A percentile compares a stretch with the other conserved stretches of the same genome.
These are phyloP conservation scores for Achroia grisella DNA, from an alignment of 1,140 invertebrate species.

Conservation along the genomic window DNA sequence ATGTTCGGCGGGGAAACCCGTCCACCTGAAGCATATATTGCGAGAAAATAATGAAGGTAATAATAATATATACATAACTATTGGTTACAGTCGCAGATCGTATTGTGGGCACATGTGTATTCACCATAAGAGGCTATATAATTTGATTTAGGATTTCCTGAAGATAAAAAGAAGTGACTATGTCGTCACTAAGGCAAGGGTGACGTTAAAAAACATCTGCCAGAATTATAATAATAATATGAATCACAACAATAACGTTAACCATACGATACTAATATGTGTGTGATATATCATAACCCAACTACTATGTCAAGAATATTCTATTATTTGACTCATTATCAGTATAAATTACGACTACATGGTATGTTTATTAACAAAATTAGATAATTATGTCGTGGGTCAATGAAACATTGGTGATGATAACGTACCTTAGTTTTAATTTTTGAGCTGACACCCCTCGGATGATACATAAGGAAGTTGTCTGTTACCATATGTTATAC, in stretches of 20 bases:
- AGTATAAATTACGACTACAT: not conserved
- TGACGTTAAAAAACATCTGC: too few relatives aligned
- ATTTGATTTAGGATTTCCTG: not conserved
- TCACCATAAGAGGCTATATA: too few relatives aligned
- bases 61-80: too few relatives aligned
- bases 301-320: not conserved
- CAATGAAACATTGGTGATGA: too few relatives aligned
- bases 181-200: too few relatives aligned
- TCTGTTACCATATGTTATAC: too few relatives aligned
- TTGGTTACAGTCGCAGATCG: too few relatives aligned
- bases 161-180: too few relatives aligned
- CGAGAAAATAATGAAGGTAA: too few relatives aligned
- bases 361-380: not conserved
- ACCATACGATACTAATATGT: not conserved
- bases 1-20: too few relatives aligned
- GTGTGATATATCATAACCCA: not conserved
- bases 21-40: too few relatives aligned
- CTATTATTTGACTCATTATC: not conserved
- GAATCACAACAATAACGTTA: not conserved
- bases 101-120: too few relatives aligned
- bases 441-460: constrained; percentile 65
- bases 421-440: constrained; percentile 62
- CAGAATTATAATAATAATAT: not conserved
- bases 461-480: constrained; percentile 83
- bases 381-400: not conserved